Percentiles rank a stretch among this genome's conserved stretches.
Evolutionary conservation across 2,797 vertebrate species (phyloP).

Genomic region (Phalanger gymnotis): DNA sequence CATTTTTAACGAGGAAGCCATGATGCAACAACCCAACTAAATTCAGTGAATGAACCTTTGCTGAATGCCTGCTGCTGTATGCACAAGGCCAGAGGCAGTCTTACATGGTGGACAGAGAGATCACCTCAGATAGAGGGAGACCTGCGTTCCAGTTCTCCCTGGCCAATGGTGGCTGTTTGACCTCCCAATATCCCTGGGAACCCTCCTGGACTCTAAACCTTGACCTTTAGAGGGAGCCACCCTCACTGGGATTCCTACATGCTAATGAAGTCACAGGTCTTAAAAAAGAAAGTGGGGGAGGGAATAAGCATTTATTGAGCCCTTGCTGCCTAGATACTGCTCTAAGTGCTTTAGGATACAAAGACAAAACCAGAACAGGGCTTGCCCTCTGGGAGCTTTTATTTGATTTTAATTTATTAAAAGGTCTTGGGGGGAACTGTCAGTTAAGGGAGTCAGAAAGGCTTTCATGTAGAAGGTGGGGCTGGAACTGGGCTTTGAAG

Average conservation of each 20-base stretch:
- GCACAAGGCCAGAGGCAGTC: too few species aligned
- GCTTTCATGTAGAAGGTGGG: neutral
- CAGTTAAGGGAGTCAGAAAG: too few species aligned
- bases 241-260: neutral
- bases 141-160: neutral
- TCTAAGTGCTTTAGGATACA: neutral
- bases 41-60: rapidly evolving
- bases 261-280: neutral
- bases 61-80: too few species aligned
- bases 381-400: neutral
- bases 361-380: neutral
- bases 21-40: neutral
- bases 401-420: too few species aligned
- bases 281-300: neutral
- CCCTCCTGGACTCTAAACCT: neutral
- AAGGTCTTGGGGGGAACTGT: neutral
- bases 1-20: neutral
- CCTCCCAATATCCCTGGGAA: neutral
- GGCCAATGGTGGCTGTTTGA: neutral
- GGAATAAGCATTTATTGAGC: neutral
- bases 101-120: neutral
- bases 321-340: neutral
- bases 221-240: neutral
- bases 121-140: neutral
- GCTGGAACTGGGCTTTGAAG: neutral